Percentiles rank a stretch among this genome's conserved stretches.
Evolutionary conservation across 53 echinoderm and acorn worm species (phyloP).

Genomic region (Temnopleurus reevesii): DNA sequence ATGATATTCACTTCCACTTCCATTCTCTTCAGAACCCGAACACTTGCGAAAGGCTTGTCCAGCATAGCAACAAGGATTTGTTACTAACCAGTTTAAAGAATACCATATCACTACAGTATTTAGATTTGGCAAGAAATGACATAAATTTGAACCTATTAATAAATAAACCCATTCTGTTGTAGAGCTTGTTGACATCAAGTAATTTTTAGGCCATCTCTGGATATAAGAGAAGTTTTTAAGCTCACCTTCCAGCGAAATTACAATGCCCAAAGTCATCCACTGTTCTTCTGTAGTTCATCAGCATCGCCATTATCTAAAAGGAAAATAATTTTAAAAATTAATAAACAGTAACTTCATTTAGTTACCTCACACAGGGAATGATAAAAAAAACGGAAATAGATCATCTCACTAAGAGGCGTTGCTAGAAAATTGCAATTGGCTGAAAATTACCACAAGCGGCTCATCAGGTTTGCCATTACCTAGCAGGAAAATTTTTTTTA

Average conservation of each 20-base stretch:
- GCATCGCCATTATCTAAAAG: slow-evolving; percentile 52
- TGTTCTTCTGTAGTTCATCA: slow-evolving; percentile 63
- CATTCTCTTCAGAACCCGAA: no score
- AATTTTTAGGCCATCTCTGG: no score
- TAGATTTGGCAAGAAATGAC: no score
- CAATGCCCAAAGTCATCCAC: slow-evolving; percentile 63
- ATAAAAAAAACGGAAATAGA: no score
- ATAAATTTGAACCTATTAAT: no score
- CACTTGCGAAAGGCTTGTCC: no score
- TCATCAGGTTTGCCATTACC: not conserved
- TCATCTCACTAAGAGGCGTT: not conserved
- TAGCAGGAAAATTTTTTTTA: not conserved
- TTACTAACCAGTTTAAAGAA: no score
- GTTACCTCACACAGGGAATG: no score
- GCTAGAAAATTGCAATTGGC: no score
- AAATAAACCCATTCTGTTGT: not conserved
- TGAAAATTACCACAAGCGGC: not conserved
- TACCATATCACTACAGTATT: no score
- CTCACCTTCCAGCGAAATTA: slow-evolving; percentile 48
- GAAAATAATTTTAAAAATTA: not conserved
- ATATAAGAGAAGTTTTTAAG: not conserved
- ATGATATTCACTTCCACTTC: no score
- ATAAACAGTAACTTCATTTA: not conserved
- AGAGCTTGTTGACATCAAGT: not conserved
- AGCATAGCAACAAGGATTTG: no score